phyloP scores from a whole-genome alignment of 2,797 vertebrate species.

The Eulemur albifrons region DNA sequence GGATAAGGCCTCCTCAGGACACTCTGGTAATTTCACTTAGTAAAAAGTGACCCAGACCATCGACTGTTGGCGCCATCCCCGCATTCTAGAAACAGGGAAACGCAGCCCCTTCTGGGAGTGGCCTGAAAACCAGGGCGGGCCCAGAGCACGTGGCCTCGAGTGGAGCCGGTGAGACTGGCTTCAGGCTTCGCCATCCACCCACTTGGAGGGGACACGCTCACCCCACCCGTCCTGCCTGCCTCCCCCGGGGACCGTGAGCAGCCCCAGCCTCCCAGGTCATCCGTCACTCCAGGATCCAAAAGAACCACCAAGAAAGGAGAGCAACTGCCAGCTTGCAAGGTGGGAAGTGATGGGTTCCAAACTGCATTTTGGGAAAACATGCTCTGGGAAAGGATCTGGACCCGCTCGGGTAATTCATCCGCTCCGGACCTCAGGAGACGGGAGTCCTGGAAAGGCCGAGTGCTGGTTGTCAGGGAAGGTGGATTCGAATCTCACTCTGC shows the following conservation, averaged over 20 bases:
- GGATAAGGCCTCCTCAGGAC: neutral
- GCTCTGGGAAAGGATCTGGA: neutral
- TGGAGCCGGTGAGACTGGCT: fast-evolving
- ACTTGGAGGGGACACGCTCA: neutral
- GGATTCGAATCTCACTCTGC: neutral
- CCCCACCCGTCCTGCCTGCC: neutral
- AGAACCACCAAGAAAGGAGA: neutral
- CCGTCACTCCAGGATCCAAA: neutral
- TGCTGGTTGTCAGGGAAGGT: neutral
- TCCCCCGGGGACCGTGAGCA: fast-evolving
- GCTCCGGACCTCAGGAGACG: neutral
- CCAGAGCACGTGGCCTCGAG: fast-evolving
- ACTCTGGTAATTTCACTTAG: too few relatives aligned
- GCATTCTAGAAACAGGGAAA: fast-evolving
- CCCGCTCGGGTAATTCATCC: neutral
- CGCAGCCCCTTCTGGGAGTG: fast-evolving
- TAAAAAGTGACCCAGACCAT: fast-evolving
- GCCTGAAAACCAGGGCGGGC: neutral
- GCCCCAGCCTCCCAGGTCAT: neutral
- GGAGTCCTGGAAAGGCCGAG: neutral
- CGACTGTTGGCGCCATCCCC: fast-evolving
- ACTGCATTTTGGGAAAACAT: neutral
- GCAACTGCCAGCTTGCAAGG: neutral
- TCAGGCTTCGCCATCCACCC: too few relatives aligned
- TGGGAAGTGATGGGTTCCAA: neutral